These are phyloP conservation scores for Theocolax elegans DNA, from an alignment of 1,140 invertebrate genomes.

Conservation along the genomic window DNA sequence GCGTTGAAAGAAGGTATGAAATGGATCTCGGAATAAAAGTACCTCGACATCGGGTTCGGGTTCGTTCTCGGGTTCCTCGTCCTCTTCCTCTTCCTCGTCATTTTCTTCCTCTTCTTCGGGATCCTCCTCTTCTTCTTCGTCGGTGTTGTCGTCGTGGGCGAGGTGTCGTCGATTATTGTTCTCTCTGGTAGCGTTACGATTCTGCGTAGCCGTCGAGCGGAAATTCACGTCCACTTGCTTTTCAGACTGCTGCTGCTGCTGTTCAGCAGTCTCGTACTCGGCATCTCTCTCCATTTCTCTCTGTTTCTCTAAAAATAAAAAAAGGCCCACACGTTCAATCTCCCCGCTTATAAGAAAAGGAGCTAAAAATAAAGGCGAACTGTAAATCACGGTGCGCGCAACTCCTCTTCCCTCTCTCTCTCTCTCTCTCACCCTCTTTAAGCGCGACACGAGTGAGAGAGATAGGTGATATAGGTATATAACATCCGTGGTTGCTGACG, in stretches of 20 bases:
- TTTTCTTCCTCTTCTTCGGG: conserved; percentile 35
- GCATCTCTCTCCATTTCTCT: conserved; percentile 36
- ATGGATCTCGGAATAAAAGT: no score
- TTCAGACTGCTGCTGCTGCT: not conserved
- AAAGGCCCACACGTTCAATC: no score
- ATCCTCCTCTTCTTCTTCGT: conserved; percentile 39
- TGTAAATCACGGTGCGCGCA: not conserved
- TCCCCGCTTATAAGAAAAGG: no score
- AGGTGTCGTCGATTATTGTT: conserved; percentile 7
- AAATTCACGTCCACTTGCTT: conserved; percentile 26
- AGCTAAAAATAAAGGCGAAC: conserved; percentile 25
- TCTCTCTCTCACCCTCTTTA: no score
- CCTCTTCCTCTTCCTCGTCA: conserved; percentile 41
- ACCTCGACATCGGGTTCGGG: conserved; percentile 26
- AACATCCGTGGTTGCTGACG: no score
- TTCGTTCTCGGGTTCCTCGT: conserved; percentile 37
- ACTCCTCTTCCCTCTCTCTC: no score
- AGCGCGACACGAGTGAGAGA: no score
- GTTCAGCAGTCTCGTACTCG: conserved; percentile 26
- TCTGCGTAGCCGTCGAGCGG: not conserved
- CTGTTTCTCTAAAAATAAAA: not conserved
- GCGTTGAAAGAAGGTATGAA: no score
- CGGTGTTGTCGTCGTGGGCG: conserved; percentile 22
- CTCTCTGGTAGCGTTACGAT: conserved; percentile 24
- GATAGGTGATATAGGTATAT: no score